These are phyloP conservation scores for Carlito syrichta DNA, from an alignment of 2,113 vertebrate genomes.

Conservation along the genomic window DNA sequence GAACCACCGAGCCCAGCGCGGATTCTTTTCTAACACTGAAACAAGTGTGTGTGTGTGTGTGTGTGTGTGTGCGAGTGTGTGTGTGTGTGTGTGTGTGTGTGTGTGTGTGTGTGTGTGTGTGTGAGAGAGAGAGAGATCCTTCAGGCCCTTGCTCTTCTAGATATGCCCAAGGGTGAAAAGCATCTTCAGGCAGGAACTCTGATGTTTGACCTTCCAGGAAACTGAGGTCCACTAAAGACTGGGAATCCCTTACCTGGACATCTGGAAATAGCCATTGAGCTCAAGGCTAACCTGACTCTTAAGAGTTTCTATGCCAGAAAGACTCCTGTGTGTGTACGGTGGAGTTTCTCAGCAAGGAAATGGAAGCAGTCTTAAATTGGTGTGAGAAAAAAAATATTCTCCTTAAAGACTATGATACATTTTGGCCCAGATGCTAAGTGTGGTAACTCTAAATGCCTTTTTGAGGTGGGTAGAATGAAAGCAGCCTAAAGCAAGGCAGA, in stretches of 20 bases:
- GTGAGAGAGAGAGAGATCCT: no score
- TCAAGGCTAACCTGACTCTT: not conserved
- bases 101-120: no score
- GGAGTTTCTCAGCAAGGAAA: not conserved
- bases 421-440: not conserved
- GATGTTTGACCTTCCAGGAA: not conserved
- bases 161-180: not conserved
- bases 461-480: not conserved
- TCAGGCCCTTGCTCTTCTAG: not conserved
- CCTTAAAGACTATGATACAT: not conserved
- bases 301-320: not conserved
- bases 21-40: not conserved
- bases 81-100: no score
- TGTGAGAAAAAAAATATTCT: not conserved
- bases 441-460: fast-evolving
- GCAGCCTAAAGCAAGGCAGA: not conserved
- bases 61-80: no score
- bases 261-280: not conserved
- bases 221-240: not conserved
- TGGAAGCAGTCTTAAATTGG: not conserved
- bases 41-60: no score
- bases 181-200: not conserved
- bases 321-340: not conserved
- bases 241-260: fast-evolving
- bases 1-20: no score